Evolutionary conservation across 2,113 vertebrate genomes (phyloP), one percentile per base, ranked within the genome.

Genomic region (Alexandromys fortis): DNA sequence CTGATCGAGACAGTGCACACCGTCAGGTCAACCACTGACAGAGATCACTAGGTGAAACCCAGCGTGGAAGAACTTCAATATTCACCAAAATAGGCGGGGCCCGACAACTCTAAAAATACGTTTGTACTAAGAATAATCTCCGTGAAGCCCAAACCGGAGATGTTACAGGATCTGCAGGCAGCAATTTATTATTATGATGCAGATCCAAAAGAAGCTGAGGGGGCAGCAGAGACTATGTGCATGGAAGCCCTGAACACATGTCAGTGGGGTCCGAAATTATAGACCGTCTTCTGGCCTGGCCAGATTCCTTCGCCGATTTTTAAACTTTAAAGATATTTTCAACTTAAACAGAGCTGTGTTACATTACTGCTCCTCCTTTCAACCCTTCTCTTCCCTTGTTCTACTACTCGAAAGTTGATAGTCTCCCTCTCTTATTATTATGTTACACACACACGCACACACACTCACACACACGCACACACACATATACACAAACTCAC

Each of bases 91-190:
- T 88, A 90, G 90, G 47, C 90, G 45, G 33, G 35, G 55, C 14
- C 49, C 21, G 12, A n/a, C 55, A 72, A 49, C 30, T 38, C 81
- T 93, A 95, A 92, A 96, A 83, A 65, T 67, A n/a, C 73, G 22
- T 67, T 38, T 63, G 85, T 58, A 75, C 78, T 93, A 73, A 90
- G 42, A 92, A 97, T 92, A 90, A 78, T 93, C 92, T 93, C 67
- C 52, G 65, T n/a, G 85, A 47, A 96, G 67, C 72, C 72, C 90
- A 92, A 92, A 86, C 85, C 85, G 38, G 77, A 96, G 30, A 77
- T 75, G 38, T n/a, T 89, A 49, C 83, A 79, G 68, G 28, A 83
- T 78, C 42, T 88, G 42, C 26, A 92, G 30, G 19, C 94, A 81
- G 82, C 33, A 73, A 70, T 88, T 95, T 76, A 92, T 92, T 94